Conservation (phyloP, 2,113 vertebrate species). For the Daphoenositta chrysoptera region DNA sequence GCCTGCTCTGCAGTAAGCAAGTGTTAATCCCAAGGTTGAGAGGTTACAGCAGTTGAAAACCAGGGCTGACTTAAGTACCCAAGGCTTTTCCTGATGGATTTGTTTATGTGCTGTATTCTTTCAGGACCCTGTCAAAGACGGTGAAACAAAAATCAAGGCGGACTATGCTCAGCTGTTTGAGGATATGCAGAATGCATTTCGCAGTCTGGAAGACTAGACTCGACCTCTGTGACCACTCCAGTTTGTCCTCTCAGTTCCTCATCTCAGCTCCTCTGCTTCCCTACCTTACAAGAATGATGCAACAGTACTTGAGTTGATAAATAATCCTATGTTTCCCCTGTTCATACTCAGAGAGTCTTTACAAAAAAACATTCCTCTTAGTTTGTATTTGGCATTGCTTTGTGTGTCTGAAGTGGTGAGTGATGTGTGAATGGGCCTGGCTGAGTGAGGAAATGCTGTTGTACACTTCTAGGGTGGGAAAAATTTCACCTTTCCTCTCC, state of each 20-base stretch:
- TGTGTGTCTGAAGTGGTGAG: constrained; percentile 32
- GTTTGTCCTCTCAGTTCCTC: constrained; percentile 63
- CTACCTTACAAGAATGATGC: constrained; percentile 66
- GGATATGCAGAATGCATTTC: constrained; percentile 98
- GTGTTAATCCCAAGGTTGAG: not conserved
- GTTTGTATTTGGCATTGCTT: constrained; percentile 58
- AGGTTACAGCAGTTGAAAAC: not conserved
- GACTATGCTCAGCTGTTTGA: constrained; percentile 93
- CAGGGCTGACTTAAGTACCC: not conserved
- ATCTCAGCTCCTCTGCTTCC: constrained; percentile 70
- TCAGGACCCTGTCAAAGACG: constrained; percentile 94
- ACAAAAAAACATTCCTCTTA: constrained; percentile 74
- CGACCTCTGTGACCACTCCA: constrained; percentile 23
- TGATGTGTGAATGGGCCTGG: constrained; percentile 34
- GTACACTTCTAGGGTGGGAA: constrained; percentile 48
- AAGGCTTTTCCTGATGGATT: not conserved
- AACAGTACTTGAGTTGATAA: constrained; percentile 67
- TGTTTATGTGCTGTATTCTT: not conserved
- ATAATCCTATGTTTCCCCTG: constrained; percentile 50
- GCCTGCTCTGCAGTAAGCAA: not conserved
- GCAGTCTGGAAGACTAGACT: constrained; percentile 91
- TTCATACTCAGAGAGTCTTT: constrained; percentile 61
- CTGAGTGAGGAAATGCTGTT: constrained; percentile 53
- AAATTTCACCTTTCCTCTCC: not conserved
- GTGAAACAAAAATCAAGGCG: constrained; percentile 91